Evolutionary conservation across 2,797 vertebrate genomes (phyloP).

Genomic region (Petrocephalus schoutedeni): DNA sequence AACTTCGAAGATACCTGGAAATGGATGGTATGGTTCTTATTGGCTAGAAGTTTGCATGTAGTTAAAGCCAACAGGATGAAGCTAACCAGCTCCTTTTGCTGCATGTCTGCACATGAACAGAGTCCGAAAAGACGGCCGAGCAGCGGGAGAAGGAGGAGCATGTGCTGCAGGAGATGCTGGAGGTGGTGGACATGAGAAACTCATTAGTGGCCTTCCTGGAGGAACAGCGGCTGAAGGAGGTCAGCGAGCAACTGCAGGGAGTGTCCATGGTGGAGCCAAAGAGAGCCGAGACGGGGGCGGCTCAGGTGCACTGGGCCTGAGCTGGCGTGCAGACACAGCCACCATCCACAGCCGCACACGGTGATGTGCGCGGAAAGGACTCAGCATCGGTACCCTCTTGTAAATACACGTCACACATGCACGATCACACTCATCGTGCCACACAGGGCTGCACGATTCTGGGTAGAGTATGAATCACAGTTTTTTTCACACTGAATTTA

Average conservation of each 20-base stretch:
- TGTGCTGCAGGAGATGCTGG: constrained; percentile 70
- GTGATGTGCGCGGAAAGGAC: not conserved
- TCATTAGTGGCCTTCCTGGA: constrained; percentile 79
- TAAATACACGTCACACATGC: not conserved
- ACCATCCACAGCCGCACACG: not conserved
- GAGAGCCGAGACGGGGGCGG: constrained; percentile 48
- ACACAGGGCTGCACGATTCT: not conserved
- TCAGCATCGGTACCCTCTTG: not conserved
- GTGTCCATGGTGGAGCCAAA: constrained; percentile 58
- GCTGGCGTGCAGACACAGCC: not conserved
- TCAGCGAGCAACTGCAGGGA: constrained; percentile 54
- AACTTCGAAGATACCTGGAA: constrained; percentile 74
- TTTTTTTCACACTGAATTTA: not conserved
- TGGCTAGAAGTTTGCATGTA: not conserved
- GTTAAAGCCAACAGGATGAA: not conserved
- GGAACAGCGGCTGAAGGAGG: constrained; percentile 77
- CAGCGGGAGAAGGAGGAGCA: constrained; percentile 64
- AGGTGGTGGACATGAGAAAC: constrained; percentile 82
- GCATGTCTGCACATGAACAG: constrained; percentile 47
- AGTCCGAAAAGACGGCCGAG: constrained; percentile 62
- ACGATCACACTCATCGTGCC: not conserved
- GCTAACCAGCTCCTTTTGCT: not conserved
- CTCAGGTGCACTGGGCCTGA: constrained; percentile 65
- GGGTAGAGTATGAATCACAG: not conserved
- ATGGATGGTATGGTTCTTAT: constrained; percentile 57